Base-by-base conservation (phyloP, 2,113 vertebrate species). In the Drymodes brunneopygia region DNA sequence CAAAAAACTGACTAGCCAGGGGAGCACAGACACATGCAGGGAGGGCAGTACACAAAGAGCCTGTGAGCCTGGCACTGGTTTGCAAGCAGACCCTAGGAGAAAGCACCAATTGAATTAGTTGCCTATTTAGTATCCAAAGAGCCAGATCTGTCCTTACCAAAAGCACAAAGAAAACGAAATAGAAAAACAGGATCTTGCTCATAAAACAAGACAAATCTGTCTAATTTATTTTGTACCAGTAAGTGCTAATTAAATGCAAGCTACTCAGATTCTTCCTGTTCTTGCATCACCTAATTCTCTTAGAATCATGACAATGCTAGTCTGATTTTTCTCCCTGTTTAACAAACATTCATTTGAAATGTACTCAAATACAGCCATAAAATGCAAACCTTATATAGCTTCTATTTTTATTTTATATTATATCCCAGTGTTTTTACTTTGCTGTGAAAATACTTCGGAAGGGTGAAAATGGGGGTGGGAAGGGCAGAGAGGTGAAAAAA, bases 101-200 rank as follows among this genome's bases (percentile, higher is more conserved):
- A 98, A 98, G 98, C 98, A 98, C 98, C 98, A 97, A 98, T 98
- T 99, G 98, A 99, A 99, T 99, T 98, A 99, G 98, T 98, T 98
- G 98, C 98, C 98, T 98, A 98, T 98, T 99, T 98, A 98, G 98
- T 97, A 98, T 98, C 98, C 98, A 98, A 98, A 98, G 98, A 98
- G 98, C 98, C 98, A 98, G 98, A 99, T 99, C 98, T 98, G 98
- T 98, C 98, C 98, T 98, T 98, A 98, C 98, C 98, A 98, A 98
- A 98, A 98, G 98, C 98, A 99, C 98, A 99, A 99, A 98, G 98
- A 97, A 97, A 98, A 98, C 91, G 98, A 98, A 97, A 98, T 98
- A 98, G 98, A 98, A 98, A 99, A 99, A 99, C 98, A 99, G 98
- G 98, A 98, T 98, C 98, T 99, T 98, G 98, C 97, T 98, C 98